These are phyloP conservation scores for Arctocebus calabarensis DNA, from an alignment of 2,797 vertebrate genomes.

Conservation along the genomic window DNA sequence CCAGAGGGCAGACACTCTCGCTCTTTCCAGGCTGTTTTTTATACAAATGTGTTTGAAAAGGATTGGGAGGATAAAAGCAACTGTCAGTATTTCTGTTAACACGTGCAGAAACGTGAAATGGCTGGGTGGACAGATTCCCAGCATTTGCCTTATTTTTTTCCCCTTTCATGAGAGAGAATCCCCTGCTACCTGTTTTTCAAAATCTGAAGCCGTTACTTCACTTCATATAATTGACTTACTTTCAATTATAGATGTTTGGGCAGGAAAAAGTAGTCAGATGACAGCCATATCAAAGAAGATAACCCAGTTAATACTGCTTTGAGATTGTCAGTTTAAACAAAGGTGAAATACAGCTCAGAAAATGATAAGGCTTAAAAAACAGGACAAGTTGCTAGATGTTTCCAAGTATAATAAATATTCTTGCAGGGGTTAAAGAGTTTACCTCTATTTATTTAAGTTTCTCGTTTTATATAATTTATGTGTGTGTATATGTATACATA, in stretches of 20 bases:
- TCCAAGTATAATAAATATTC: background rate
- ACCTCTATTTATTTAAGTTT: background rate
- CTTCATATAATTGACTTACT: background rate
- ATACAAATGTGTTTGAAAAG: background rate
- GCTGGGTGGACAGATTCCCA: background rate
- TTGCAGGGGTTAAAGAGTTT: background rate
- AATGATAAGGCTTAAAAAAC: conserved; percentile 1
- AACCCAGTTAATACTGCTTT: background rate
- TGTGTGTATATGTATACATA: too few species aligned
- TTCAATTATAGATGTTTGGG: background rate
- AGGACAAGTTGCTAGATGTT: background rate
- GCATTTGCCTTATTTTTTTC: background rate
- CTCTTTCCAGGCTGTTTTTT: conserved; percentile 8
- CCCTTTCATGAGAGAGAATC: background rate
- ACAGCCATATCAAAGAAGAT: background rate
- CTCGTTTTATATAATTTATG: background rate
- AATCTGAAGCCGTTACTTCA: background rate
- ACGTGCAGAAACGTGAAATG: background rate
- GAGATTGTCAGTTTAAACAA: conserved; percentile 15
- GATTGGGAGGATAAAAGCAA: background rate
- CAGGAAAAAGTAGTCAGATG: background rate
- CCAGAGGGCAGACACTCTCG: background rate
- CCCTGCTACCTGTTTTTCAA: background rate
- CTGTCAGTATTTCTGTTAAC: background rate
- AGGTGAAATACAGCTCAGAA: background rate